These are phyloP conservation scores for Camponotus floridanus DNA, from an alignment of 1,140 invertebrate genomes.

Conservation along the genomic window DNA sequence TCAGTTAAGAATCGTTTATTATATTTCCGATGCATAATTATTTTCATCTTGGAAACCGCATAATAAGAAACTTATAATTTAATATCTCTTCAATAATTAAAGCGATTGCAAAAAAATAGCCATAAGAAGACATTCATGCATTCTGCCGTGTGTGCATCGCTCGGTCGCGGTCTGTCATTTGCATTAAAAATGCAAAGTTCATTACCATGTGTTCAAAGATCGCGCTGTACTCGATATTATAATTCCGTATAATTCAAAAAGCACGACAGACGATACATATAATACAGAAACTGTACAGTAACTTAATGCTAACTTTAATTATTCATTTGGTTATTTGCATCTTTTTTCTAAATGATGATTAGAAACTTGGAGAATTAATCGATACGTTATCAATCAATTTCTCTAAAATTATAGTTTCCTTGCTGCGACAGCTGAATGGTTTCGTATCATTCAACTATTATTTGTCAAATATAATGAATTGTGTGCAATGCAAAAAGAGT, in stretches of 20 bases:
- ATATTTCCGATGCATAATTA: not conserved
- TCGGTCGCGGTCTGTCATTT: slow-evolving; percentile 14
- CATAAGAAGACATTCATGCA: not conserved
- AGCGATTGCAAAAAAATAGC: not conserved
- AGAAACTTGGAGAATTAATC: not conserved
- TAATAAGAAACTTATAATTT: not conserved
- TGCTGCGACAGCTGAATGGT: too few relatives aligned
- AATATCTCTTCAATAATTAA: slow-evolving; percentile 5
- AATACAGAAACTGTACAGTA: not conserved
- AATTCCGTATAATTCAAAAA: not conserved
- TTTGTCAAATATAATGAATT: too few relatives aligned
- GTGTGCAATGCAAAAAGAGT: too few relatives aligned
- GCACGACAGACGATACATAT: not conserved
- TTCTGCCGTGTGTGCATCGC: not conserved
- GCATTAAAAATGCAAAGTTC: slow-evolving; percentile 45
- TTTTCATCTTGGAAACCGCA: not conserved
- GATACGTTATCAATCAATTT: not conserved
- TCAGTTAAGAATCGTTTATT: slow-evolving; percentile 21
- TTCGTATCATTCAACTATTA: too few relatives aligned
- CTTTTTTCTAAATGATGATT: not conserved
- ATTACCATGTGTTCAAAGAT: not conserved
- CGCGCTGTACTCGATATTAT: not conserved
- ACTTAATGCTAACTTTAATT: not conserved
- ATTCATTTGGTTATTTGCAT: too few relatives aligned
- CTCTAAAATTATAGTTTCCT: not conserved